These are phyloP conservation scores for Plectropomus leopardus DNA, from an alignment of 2,113 vertebrate species.

Conservation along the genomic window DNA sequence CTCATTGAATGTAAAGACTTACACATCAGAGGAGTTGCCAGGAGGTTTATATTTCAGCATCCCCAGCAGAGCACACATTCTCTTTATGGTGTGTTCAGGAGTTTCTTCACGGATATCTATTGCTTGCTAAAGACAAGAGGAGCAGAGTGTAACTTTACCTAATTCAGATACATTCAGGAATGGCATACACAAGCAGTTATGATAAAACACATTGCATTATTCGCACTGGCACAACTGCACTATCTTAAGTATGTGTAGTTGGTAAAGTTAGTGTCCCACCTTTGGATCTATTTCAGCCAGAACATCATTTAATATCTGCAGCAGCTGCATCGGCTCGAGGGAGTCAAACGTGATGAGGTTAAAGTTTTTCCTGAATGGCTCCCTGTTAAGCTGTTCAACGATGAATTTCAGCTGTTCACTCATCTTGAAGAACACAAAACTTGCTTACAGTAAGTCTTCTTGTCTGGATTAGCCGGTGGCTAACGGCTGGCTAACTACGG, in stretches of 20 bases:
- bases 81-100: slow-evolving; percentile 95
- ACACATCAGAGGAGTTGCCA: slow-evolving; percentile 90
- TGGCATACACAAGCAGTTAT: background rate
- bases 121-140: slow-evolving; percentile 86
- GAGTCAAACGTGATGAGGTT: slow-evolving; percentile 98
- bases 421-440: slow-evolving; percentile 81
- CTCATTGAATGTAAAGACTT: slow-evolving; percentile 44
- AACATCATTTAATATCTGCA: slow-evolving; percentile 95
- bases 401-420: slow-evolving; percentile 96
- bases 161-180: background rate
- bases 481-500: slow-evolving; percentile 25
- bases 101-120: slow-evolving; percentile 96
- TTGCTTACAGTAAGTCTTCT: background rate
- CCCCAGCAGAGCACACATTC: slow-evolving; percentile 91
- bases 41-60: slow-evolving; percentile 97
- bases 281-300: slow-evolving; percentile 97
- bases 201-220: background rate
- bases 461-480: slow-evolving; percentile 15
- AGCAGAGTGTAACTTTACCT: background rate
- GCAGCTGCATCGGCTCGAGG: slow-evolving; percentile 91
- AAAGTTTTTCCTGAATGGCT: slow-evolving; percentile 95
- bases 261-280: slow-evolving; percentile 80
- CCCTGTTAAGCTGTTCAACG: slow-evolving; percentile 94
- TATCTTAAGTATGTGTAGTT: background rate
- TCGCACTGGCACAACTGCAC: background rate